These are phyloP conservation scores for Charaxes varanes DNA, from an alignment of 1,140 invertebrate genomes.

Conservation along the genomic window DNA sequence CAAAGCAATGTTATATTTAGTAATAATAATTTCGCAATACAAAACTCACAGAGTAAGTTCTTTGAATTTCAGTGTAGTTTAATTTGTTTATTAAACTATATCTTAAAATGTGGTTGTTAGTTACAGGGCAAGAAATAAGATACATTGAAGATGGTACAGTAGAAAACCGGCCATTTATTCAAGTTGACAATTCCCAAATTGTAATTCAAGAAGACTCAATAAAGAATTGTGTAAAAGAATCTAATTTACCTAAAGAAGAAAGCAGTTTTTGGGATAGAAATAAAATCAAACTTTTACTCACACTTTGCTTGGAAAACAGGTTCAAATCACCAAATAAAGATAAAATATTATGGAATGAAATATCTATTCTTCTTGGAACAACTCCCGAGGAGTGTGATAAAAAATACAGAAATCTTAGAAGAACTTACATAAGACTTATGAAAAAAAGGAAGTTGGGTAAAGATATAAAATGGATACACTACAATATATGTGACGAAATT, in stretches of 20 bases:
- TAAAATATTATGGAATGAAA: constrained; percentile 47
- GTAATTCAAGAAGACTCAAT: constrained; percentile 18
- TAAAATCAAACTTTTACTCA: constrained; percentile 50
- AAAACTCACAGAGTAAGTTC: constrained; percentile 52
- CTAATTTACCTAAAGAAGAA: constrained; percentile 26
- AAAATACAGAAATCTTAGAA: constrained; percentile 52
- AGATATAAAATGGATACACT: constrained; percentile 62
- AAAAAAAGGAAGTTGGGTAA: constrained; percentile 56
- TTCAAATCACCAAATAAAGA: constrained; percentile 40
- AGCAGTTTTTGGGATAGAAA: constrained; percentile 55
- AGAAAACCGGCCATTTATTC: constrained; percentile 47
- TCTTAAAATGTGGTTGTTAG: too few species aligned
- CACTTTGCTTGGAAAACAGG: constrained; percentile 42
- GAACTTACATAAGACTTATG: constrained; percentile 52
- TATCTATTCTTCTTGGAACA: constrained; percentile 38
- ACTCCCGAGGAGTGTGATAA: constrained; percentile 50
- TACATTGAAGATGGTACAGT: constrained; percentile 38
- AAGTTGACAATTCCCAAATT: constrained; percentile 32
- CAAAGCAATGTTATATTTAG: constrained; percentile 63
- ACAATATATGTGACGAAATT: constrained; percentile 51
- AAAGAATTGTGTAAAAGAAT: constrained; percentile 26
- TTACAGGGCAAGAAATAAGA: constrained; percentile 44
- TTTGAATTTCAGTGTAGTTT: background rate
- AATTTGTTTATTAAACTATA: background rate
- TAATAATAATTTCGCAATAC: constrained; percentile 57